These are phyloP conservation scores for Calcarius ornatus DNA, from an alignment of 2,113 vertebrate species.

Conservation along the genomic window DNA sequence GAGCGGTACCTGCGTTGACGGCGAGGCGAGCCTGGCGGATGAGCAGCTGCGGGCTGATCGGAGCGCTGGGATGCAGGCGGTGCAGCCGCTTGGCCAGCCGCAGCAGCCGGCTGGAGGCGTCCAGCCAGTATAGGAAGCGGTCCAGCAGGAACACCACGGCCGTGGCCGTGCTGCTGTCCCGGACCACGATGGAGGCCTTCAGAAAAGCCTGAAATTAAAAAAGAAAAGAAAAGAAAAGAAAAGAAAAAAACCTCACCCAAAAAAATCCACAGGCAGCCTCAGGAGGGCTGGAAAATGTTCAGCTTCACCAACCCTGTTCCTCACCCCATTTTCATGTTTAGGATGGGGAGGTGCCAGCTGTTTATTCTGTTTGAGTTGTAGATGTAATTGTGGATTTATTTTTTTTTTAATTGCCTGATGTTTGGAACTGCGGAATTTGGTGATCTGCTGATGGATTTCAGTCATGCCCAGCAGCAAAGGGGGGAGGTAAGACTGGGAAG, in stretches of 20 bases:
- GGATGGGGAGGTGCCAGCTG: background rate
- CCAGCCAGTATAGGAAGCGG: constrained; percentile 88
- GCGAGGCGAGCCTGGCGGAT: constrained; percentile 89
- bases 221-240: background rate
- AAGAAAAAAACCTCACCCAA: too few species aligned
- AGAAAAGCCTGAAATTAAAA: constrained; percentile 74
- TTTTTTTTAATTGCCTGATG: too few species aligned
- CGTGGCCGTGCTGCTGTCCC: constrained; percentile 70
- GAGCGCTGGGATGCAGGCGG: constrained; percentile 66
- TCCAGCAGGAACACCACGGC: constrained; percentile 85
- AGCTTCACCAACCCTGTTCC: fast-evolving
- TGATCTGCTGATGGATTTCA: background rate
- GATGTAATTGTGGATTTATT: background rate
- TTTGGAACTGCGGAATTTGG: background rate
- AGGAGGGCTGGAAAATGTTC: background rate
- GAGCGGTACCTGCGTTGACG: constrained; percentile 77
- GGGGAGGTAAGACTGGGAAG: background rate
- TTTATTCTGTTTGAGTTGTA: background rate
- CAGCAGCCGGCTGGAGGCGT: constrained; percentile 81
- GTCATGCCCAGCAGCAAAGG: background rate
- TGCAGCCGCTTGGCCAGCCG: constrained; percentile 82
- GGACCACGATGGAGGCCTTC: constrained; percentile 76
- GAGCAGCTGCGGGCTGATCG: constrained; percentile 89
- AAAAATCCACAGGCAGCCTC: background rate
- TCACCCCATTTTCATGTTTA: background rate